Base-by-base conservation (phyloP, 1,140 invertebrate genomes). In the Goniozus legneri region DNA sequence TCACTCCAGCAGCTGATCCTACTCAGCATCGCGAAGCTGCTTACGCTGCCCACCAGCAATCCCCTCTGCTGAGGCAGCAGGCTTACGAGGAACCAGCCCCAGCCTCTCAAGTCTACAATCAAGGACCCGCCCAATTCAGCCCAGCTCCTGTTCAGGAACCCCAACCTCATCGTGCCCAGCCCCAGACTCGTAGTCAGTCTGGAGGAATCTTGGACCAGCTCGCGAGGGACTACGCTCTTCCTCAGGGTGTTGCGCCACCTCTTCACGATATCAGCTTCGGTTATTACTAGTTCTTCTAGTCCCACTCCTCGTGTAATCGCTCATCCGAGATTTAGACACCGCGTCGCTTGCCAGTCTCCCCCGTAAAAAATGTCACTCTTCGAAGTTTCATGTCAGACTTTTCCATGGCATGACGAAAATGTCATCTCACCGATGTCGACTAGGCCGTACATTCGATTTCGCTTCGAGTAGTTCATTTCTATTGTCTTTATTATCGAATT, bases 201-300 rank as follows among this genome's bases (percentile, higher is more conserved):
- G 81, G 81, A 31, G 83, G 86, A n/a, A 80, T 89, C 62, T 73
- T 90, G 13, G 88, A 90, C 60, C 85, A 89, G 60, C 77, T 91
- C n/a, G 83, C 87, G 14, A 82, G 85, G 59, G 87, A 91, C 54
- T 90, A 87, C 60, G 83, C 87, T 10, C 68, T 91, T 14, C 87
- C 88, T 0, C 77, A 83, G 57, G 80, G 80, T 30, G 79, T 77
- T 8, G 79, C 85, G 8, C 77, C 83, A 2, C 81, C 87, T 0
- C 70, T 87, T 13, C 87, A 89, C 60, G 88, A 90, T 63, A 89
- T 90, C 62, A 84, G 85, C 44, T 91, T 90, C 58, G 85, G 87
- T 57, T 83, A 83, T 50, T 86, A 83, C 64, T 85, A 78, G 75
- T 30, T 38, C 22, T 21, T 52, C 50, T 57, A 60, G 52, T 60